These are phyloP conservation scores for Buathra laborator DNA, from an alignment of 2,888 invertebrate species.

Conservation along the genomic window DNA sequence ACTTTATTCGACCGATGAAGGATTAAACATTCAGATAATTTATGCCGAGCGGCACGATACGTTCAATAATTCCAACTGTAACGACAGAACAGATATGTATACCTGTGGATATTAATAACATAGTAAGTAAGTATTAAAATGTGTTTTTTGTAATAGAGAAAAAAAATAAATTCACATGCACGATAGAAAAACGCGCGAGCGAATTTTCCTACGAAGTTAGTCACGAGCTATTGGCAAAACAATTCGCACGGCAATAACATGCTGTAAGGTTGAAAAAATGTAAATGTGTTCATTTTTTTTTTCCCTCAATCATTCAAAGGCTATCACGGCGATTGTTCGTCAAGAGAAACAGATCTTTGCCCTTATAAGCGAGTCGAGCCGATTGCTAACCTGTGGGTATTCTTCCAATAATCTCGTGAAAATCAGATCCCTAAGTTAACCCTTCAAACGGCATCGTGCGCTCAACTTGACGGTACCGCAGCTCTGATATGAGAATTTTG, in stretches of 20 bases:
- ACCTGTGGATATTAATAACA: slow-evolving; percentile 46
- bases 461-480: neutral
- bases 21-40: slow-evolving; percentile 41
- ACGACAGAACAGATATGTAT: slow-evolving; percentile 28
- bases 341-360: slow-evolving; percentile 7
- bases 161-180: slow-evolving; percentile 53
- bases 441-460: neutral
- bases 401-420: slow-evolving; percentile 47
- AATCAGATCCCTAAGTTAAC: slow-evolving; percentile 16
- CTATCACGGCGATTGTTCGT: slow-evolving; percentile 38
- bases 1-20: slow-evolving; percentile 44
- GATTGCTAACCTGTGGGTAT: slow-evolving; percentile 30
- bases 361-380: slow-evolving; percentile 29
- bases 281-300: neutral
- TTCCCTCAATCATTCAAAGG: slow-evolving; percentile 49
- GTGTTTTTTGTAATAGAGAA: slow-evolving; percentile 23
- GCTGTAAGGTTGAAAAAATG: slow-evolving; percentile 39
- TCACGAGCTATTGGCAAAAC: slow-evolving; percentile 59
- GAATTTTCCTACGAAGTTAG: slow-evolving; percentile 31
- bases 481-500: slow-evolving; percentile 30
- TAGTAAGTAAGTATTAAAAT: slow-evolving; percentile 12
- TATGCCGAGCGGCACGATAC: slow-evolving; percentile 2
- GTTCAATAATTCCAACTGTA: neutral
- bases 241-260: slow-evolving; percentile 62
- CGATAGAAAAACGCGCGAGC: slow-evolving; percentile 32